These are phyloP conservation scores for Epicampocera succincta DNA, from an alignment of 2,888 invertebrate species.

Conservation along the genomic window DNA sequence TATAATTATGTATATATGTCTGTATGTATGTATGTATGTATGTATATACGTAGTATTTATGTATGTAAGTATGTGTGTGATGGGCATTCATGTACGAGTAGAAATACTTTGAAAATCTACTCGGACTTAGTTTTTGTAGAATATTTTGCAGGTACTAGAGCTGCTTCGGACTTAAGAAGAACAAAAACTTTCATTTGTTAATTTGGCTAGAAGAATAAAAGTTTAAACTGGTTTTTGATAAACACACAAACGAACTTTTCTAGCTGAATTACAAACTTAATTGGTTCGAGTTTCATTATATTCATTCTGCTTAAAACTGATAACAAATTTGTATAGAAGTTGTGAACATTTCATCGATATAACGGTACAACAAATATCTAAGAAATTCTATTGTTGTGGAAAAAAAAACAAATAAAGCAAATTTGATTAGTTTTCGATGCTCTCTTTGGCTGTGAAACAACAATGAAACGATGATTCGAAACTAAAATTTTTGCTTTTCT, in stretches of 20 bases:
- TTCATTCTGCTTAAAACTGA: neutral
- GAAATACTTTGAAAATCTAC: neutral
- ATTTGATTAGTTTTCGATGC: too few relatives aligned
- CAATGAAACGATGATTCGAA: too few relatives aligned
- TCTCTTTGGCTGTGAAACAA: too few relatives aligned
- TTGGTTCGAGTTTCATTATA: neutral
- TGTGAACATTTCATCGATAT: too few relatives aligned
- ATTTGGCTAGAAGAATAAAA: conserved; percentile 3
- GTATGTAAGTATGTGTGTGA: too few relatives aligned
- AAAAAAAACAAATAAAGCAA: too few relatives aligned
- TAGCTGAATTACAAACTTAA: conserved; percentile 24
- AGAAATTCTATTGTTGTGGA: too few relatives aligned
- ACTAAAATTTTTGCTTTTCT: too few relatives aligned
- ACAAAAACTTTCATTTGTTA: conserved; percentile 52
- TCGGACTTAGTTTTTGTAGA: neutral
- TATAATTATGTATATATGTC: conserved; percentile 16
- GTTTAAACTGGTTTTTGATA: conserved; percentile 1
- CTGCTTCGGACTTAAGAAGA: neutral
- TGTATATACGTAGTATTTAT: too few relatives aligned
- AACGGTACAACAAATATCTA: too few relatives aligned
- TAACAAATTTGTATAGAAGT: neutral
- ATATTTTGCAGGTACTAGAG: conserved; percentile 3
- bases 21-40: too few relatives aligned
- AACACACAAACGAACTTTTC: neutral
- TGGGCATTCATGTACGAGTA: too few relatives aligned